Conservation (phyloP, 1,140 invertebrate genomes). For the Sitodiplosis mosellana region DNA sequence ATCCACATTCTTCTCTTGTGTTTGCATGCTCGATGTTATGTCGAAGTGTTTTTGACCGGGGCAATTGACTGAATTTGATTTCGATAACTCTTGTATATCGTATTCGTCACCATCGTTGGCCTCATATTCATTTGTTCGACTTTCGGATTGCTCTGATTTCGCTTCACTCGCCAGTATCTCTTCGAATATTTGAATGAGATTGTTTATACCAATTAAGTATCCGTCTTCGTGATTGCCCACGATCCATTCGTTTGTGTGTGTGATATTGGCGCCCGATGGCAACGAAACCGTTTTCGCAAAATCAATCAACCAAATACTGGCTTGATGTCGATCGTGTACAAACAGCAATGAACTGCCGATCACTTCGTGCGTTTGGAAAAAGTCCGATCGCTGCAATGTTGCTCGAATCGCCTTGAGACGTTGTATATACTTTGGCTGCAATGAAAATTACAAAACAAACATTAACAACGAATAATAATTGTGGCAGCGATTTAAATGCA, state of each 20-base stretch:
- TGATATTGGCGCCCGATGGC: slow-evolving; percentile 51
- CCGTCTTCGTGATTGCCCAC: slow-evolving; percentile 98
- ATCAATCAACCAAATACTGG: slow-evolving; percentile 93
- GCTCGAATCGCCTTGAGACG: slow-evolving; percentile 65
- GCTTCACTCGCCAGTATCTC: slow-evolving; percentile 21
- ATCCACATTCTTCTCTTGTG: no score
- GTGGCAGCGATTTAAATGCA: no score
- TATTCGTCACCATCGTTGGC: no score
- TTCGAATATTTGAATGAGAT: slow-evolving; percentile 75
- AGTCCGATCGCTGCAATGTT: slow-evolving; percentile 63
- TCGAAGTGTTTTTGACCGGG: no score
- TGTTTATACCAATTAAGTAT: slow-evolving; percentile 85
- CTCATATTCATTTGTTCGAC: no score
- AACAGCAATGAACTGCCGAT: slow-evolving; percentile 93
- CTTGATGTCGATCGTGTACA: slow-evolving; percentile 75
- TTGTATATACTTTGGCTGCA: slow-evolving; percentile 65
- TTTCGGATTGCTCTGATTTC: no score
- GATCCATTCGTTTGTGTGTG: slow-evolving; percentile 71
- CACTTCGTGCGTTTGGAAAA: slow-evolving; percentile 84
- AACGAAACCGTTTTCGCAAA: slow-evolving; percentile 89
- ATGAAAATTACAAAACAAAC: slow-evolving; percentile 12
- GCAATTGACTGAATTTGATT: no score
- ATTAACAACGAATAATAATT: background rate
- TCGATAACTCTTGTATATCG: no score
- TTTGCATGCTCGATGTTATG: no score